Percentiles rank a stretch among this genome's conserved stretches.
Evolutionary conservation across 2,888 invertebrate genomes (phyloP).

Genomic region (Mythimna impura): DNA sequence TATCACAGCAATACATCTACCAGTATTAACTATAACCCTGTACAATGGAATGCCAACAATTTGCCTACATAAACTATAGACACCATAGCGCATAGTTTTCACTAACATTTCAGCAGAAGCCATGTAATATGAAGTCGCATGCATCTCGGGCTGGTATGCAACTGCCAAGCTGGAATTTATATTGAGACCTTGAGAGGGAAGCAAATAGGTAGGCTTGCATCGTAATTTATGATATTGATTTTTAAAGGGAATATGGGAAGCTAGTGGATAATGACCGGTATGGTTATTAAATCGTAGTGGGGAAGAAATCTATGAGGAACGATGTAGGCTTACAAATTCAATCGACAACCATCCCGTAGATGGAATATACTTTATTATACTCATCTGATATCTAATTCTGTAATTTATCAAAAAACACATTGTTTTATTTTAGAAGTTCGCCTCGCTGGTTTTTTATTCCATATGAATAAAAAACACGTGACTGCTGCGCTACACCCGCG

Average conservation of each 20-base stretch:
- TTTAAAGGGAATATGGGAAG: slow-evolving; percentile 8
- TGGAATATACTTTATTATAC: too few relatives aligned
- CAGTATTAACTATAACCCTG: slow-evolving; percentile 4
- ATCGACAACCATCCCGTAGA: background rate
- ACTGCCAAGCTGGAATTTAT: slow-evolving; percentile 72
- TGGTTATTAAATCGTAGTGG: slow-evolving; percentile 15
- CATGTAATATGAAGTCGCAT: slow-evolving; percentile 66
- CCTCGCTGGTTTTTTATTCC: too few relatives aligned
- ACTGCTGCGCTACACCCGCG: too few relatives aligned
- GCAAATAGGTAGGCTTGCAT: slow-evolving; percentile 58
- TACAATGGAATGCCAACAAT: slow-evolving; percentile 34
- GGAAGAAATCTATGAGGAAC: background rate
- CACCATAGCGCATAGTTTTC: slow-evolving; percentile 55
- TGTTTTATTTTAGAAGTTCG: too few relatives aligned
- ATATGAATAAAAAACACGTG: too few relatives aligned
- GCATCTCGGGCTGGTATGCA: slow-evolving; percentile 67
- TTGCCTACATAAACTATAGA: slow-evolving; percentile 43
- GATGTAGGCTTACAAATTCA: too few relatives aligned
- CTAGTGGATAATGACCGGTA: background rate
- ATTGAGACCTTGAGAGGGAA: slow-evolving; percentile 70
- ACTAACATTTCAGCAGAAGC: slow-evolving; percentile 52
- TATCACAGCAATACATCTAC: slow-evolving; percentile 8
- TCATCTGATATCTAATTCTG: too few relatives aligned
- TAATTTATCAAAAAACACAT: too few relatives aligned
- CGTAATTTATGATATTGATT: slow-evolving; percentile 57